Percentiles rank a stretch among this genome's conserved stretches.
Evolutionary conservation across 2,797 vertebrate species (phyloP).

Genomic region (Tiaroga cobitis): DNA sequence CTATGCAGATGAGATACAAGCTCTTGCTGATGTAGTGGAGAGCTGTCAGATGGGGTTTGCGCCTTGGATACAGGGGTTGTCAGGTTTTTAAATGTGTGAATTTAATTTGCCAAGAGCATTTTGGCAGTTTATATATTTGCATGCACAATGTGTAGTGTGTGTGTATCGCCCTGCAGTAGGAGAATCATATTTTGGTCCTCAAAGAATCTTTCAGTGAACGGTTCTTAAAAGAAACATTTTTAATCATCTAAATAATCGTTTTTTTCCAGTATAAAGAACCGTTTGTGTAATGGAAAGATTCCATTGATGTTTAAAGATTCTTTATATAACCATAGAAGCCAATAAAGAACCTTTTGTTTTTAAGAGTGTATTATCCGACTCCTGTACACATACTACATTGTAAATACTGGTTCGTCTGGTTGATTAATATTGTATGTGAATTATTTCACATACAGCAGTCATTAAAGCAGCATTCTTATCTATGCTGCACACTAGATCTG

Average conservation of each 20-base stretch:
- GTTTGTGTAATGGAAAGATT: background rate
- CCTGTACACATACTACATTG: no score
- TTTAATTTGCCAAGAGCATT: background rate
- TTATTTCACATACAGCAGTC: no score
- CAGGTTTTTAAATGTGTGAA: background rate
- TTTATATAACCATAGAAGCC: no score
- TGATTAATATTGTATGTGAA: no score
- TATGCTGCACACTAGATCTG: no score
- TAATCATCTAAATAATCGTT: no score
- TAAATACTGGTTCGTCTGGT: no score
- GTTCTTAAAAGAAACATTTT: background rate
- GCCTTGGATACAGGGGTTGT: background rate
- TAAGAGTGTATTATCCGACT: no score
- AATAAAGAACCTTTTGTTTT: no score
- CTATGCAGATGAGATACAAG: constrained; percentile 57
- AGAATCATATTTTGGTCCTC: background rate
- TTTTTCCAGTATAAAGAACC: background rate
- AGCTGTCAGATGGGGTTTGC: constrained; percentile 19
- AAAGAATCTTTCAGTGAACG: background rate
- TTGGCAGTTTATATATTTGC: background rate
- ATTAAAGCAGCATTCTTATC: no score
- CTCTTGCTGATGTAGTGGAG: constrained; percentile 7
- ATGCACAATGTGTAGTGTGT: background rate
- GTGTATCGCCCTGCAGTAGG: background rate
- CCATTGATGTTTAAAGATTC: no score